These are phyloP conservation scores for Cheilosia vulpina DNA, from an alignment of 2,888 invertebrate species.

Conservation along the genomic window DNA sequence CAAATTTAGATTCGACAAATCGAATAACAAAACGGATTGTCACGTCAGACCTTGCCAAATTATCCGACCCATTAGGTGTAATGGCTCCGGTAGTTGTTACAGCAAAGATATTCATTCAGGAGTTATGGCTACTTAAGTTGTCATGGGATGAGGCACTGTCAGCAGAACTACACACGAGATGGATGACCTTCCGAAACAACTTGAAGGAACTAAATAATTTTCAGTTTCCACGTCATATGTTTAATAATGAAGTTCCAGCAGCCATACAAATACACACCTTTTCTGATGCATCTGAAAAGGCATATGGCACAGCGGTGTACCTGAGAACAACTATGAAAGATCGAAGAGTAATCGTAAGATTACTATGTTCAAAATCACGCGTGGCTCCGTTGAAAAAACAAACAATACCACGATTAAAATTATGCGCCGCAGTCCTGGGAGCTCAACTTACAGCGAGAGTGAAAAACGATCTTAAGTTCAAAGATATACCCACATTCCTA, in stretches of 20 bases:
- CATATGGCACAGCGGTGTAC: constrained; percentile 36
- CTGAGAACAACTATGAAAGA: constrained; percentile 20
- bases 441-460: constrained; percentile 23
- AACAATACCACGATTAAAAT: constrained; percentile 34
- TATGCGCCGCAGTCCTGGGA: constrained; percentile 32
- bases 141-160: constrained; percentile 57
- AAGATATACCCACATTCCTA: constrained; percentile 11
- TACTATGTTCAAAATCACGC: constrained; percentile 38
- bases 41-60: constrained; percentile 36
- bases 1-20: constrained; percentile 12
- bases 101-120: constrained; percentile 60
- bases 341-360: constrained; percentile 9
- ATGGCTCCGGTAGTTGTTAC: constrained; percentile 50
- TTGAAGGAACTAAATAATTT: constrained; percentile 13
- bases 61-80: constrained; percentile 62
- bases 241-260: constrained; percentile 11
- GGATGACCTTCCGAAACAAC: neutral
- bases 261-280: constrained; percentile 55
- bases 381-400: constrained; percentile 50
- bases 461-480: constrained; percentile 6
- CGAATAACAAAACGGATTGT: constrained; percentile 47
- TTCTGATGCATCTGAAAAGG: constrained; percentile 57
- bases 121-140: constrained; percentile 56
- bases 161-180: constrained; percentile 13
- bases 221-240: constrained; percentile 27